Conservation (phyloP, 2,888 invertebrate species). For the Chironomus riparius region DNA sequence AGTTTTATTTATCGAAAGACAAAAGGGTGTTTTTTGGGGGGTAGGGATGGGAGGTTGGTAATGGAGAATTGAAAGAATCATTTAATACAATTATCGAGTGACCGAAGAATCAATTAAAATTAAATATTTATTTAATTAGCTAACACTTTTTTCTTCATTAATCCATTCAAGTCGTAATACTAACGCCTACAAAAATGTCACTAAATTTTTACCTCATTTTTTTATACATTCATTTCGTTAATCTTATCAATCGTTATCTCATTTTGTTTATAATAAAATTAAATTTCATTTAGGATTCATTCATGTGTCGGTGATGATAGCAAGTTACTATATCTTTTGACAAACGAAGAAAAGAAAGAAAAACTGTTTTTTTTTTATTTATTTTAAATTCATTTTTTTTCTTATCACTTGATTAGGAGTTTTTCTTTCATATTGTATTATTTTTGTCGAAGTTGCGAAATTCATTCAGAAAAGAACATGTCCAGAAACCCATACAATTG, state of each 20-base stretch:
- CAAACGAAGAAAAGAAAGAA: background rate
- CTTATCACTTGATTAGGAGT: conserved; percentile 10
- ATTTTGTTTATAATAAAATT: background rate
- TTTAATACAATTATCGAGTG: background rate
- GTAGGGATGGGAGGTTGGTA: background rate
- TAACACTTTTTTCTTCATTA: background rate
- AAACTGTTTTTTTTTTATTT: background rate
- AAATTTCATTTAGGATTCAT: background rate
- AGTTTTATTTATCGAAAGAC: background rate
- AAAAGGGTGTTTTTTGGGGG: background rate
- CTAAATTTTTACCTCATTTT: background rate
- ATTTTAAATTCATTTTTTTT: background rate
- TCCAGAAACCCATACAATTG: too few species aligned
- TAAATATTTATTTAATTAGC: conserved; percentile 19
- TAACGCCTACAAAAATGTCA: conserved; percentile 19
- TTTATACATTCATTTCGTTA: background rate
- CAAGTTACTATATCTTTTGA: background rate
- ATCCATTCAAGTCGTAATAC: conserved; percentile 20
- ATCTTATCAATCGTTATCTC: conserved; percentile 1
- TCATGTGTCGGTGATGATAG: background rate
- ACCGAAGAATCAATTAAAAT: conserved; percentile 5
- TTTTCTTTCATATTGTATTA: background rate
- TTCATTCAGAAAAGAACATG: too few species aligned
- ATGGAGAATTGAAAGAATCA: background rate
- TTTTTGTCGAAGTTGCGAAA: too few species aligned